Conservation (phyloP, 2,888 invertebrate genomes). For the Plusia festucae region DNA sequence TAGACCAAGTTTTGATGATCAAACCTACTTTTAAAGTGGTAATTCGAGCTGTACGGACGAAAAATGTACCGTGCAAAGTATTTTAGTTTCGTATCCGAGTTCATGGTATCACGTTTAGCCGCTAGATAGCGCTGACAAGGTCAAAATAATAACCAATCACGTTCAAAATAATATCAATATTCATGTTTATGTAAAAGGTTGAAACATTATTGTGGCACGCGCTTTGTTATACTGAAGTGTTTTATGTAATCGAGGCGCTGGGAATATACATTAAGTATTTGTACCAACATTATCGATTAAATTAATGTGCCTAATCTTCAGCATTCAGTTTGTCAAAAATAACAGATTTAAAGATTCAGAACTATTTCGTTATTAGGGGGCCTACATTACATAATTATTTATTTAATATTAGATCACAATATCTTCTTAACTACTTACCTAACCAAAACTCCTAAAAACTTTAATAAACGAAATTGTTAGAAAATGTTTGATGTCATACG, state of each 20-base stretch:
- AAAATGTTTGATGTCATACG: not conserved
- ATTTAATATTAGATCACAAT: too few species aligned
- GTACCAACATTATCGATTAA: slow-evolving; percentile 25
- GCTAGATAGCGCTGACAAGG: slow-evolving; percentile 70
- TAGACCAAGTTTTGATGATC: not conserved
- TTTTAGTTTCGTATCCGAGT: slow-evolving; percentile 24
- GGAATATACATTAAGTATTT: slow-evolving; percentile 39
- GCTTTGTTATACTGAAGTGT: slow-evolving; percentile 48
- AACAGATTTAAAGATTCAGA: slow-evolving; percentile 12
- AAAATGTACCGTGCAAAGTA: slow-evolving; percentile 11
- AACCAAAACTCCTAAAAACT: too few species aligned
- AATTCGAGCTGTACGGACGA: not conserved
- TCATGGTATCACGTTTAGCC: slow-evolving; percentile 49
- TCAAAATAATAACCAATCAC: slow-evolving; percentile 52
- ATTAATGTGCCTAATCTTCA: slow-evolving; percentile 15
- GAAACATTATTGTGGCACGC: slow-evolving; percentile 47
- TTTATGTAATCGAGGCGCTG: slow-evolving; percentile 50
- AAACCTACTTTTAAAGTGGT: not conserved
- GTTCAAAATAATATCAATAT: slow-evolving; percentile 55
- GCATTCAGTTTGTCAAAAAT: slow-evolving; percentile 20
- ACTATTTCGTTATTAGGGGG: slow-evolving; percentile 14
- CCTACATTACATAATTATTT: too few species aligned
- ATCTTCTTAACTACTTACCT: too few species aligned
- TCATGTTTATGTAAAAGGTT: slow-evolving; percentile 54
- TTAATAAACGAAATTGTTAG: too few species aligned